These are phyloP conservation scores for Lota lota DNA, from an alignment of 2,113 vertebrate genomes.

Conservation along the genomic window DNA sequence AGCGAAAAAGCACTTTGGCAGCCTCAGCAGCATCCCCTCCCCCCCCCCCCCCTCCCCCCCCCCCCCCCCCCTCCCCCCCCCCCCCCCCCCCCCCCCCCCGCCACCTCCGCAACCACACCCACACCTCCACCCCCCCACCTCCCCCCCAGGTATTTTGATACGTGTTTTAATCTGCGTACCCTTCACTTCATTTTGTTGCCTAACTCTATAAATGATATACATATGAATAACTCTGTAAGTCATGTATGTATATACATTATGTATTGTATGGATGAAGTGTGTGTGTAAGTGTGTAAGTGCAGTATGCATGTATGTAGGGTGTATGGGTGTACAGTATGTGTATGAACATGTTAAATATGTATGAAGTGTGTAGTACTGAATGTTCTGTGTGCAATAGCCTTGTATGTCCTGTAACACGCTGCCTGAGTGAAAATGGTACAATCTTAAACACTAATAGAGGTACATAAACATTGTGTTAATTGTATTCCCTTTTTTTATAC, in stretches of 20 bases:
- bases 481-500: conserved; percentile 57
- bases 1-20: conserved; percentile 79
- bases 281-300: conserved; percentile 34
- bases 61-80: too few species aligned
- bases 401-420: conserved; percentile 77
- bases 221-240: conserved; percentile 61
- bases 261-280: conserved; percentile 41
- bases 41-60: too few species aligned
- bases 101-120: too few species aligned
- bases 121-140: neutral
- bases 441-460: conserved; percentile 79
- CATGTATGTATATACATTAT: conserved; percentile 53
- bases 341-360: conserved; percentile 49
- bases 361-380: conserved; percentile 62
- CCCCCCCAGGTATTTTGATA: conserved; percentile 44
- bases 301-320: conserved; percentile 57
- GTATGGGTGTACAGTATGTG: conserved; percentile 39
- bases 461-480: conserved; percentile 74
- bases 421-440: conserved; percentile 77
- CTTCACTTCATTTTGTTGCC: conserved; percentile 55
- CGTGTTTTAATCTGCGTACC: conserved; percentile 43
- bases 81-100: conserved; percentile 27
- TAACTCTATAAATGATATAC: conserved; percentile 52
- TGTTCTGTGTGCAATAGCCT: conserved; percentile 81
- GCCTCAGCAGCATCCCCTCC: conserved; percentile 59